Base-by-base conservation (phyloP, 2,888 invertebrate genomes). In the Eubasilissa splendida region DNA sequence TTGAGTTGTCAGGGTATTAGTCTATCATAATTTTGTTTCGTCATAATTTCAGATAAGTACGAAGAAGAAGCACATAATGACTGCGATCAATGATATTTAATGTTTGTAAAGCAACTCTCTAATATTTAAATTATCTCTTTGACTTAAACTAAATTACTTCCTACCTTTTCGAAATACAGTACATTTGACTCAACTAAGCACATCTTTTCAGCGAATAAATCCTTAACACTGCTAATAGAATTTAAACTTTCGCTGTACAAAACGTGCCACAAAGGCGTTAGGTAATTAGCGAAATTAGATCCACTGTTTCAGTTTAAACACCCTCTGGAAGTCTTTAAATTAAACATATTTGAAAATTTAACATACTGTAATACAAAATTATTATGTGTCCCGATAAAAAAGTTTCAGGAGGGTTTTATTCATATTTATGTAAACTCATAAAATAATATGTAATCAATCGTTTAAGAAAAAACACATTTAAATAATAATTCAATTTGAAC, bases 231-330 rank as follows among this genome's bases (percentile, higher is more conserved):
- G 71, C 75, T 83, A 83, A 83, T 83, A 83, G 83, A 83, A 83
- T 83, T 83, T 80, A 83, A 83, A 83, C 79, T 83, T 83, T 76
- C 65, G 58, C 83, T 83, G 82, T 83, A 83, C 83, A 79, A 75
- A 83, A 83, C 83, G 83, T 83, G 83, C 83, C 83, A 80, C 83
- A 82, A 82, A 82, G 82, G 83, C 83, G 83, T 83, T 83, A 82
- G 80, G 83, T 83, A 83, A 83, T 83, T 83, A 83, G 83, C 79
- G 71, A 83, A 82, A 83, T 83, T 83, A 83, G 83, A 83, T 82
- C 80, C 83, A 76, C 77, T 80, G 82, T 83, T 83, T 80, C 80
- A 78, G 80, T 82, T 83, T 68, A 76, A 82, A 78, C 79, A 59
- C 65, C 59, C 79, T 59, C 66, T 4, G 70, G 33, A 70, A 56